Base-by-base conservation (phyloP, 2,797 vertebrate species). In the Enteromius fasciolatus region DNA sequence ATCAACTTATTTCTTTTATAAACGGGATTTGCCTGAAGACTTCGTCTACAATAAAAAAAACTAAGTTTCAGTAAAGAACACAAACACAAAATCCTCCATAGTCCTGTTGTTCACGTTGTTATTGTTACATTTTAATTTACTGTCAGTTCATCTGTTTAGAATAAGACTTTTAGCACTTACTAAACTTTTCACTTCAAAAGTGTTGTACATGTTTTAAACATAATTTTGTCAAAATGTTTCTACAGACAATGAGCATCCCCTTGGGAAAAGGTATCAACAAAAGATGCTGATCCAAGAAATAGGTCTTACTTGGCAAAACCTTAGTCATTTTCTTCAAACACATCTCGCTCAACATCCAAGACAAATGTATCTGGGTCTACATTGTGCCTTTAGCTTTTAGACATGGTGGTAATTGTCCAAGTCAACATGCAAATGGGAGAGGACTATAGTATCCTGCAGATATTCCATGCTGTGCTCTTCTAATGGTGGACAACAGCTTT, bases 401-500 rank as follows among this genome's bases (percentile, higher is more conserved):
- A 39, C 36, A 20, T 39, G 52, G 23, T 36, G 52, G 14, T 39
- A 75, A 75, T 17, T 25, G n/a, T 41, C 14, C 33, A 59, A 74
- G 50, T 39, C 31, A 74, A 36, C 10, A 39, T 74, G 72, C 18
- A 59, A 59, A 59, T 59, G n/a, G n/a, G 1, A 17, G 52, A 76
- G 33, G 33, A 59, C 33, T 41, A 12, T 17, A 9, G 10, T 17
- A 41, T 41, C 73, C 52, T 41, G 33, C 12, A 28, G 73, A 59
- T 57, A 59, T 41, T 11, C 25, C 14, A 25, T 5, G 36, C 52
- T 59, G n/a, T 41, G 73, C 25, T 76, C 36, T 25, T 76, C 1
- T 14, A 41, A 76, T 25, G 52, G 73, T 17, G 73, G 52, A 76
- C 52, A 76, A 59, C n/a, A 59, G 73, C 73, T 75, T 75, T 41